phyloP scores from a whole-genome alignment of 2,797 vertebrate species.

The Melanotaenia boesemani region DNA sequence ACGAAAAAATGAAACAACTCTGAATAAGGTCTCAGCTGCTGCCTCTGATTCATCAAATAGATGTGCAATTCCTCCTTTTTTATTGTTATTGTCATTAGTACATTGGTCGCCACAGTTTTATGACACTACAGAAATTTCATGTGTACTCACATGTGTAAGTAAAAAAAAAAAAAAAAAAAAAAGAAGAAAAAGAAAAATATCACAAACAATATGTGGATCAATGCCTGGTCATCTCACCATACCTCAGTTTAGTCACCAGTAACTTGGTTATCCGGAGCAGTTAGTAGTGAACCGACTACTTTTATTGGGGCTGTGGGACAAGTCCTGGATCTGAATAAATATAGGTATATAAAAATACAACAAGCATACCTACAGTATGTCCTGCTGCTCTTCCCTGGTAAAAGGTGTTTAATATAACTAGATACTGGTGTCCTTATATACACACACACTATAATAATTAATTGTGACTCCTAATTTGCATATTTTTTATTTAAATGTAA shows the following conservation, averaged over 20 bases:
- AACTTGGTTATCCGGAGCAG: constrained; percentile 34
- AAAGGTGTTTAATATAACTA: constrained; percentile 73
- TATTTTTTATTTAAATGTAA: constrained; percentile 76
- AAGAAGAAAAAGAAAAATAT: constrained; percentile 8
- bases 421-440: constrained; percentile 76
- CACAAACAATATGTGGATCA: constrained; percentile 39
- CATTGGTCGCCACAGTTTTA: constrained; percentile 29
- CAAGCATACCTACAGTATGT: constrained; percentile 74
- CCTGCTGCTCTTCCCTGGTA: constrained; percentile 75
- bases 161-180: constrained; percentile 16
- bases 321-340: constrained; percentile 69
- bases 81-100: constrained; percentile 7
- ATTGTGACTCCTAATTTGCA: constrained; percentile 80
- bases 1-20: constrained; percentile 18
- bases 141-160: constrained; percentile 20
- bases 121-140: constrained; percentile 28
- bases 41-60: constrained; percentile 6
- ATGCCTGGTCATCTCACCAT: constrained; percentile 42
- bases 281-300: constrained; percentile 45
- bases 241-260: constrained; percentile 16
- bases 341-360: constrained; percentile 78
- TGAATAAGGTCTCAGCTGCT: constrained; percentile 29
- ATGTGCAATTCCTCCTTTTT: not conserved
- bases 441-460: constrained; percentile 75
- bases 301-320: constrained; percentile 53